Evolutionary conservation across 2,113 vertebrate species (phyloP).

Genomic region (Calidris pugnax): DNA sequence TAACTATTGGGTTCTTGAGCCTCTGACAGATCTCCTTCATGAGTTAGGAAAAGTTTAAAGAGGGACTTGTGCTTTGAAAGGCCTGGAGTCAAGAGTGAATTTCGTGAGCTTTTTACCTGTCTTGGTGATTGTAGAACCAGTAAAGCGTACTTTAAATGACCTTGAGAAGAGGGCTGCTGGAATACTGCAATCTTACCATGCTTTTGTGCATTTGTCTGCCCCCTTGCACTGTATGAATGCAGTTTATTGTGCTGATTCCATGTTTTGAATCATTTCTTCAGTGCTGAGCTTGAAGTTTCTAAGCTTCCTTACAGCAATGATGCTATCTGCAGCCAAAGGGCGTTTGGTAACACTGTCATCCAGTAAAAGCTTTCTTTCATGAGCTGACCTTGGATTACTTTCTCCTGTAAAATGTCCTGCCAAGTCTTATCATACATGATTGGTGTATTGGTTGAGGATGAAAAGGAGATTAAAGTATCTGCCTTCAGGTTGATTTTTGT

Average conservation of each 20-base stretch:
- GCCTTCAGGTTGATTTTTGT: background rate
- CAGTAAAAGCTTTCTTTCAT: conserved; percentile 40
- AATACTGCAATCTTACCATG: background rate
- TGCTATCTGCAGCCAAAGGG: background rate
- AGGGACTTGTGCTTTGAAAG: background rate
- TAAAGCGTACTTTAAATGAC: background rate
- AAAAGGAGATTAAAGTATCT: background rate
- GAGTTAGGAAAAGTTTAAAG: background rate
- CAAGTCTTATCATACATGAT: background rate
- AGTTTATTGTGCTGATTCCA: background rate
- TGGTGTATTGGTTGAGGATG: background rate
- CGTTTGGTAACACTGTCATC: background rate
- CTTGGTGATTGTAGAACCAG: background rate
- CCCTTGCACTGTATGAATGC: background rate
- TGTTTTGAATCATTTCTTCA: background rate
- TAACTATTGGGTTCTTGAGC: background rate
- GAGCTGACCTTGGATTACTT: conserved; percentile 12
- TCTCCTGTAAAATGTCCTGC: background rate
- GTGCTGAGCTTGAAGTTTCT: background rate
- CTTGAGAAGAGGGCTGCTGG: background rate
- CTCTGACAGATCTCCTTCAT: background rate
- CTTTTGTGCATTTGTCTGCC: background rate
- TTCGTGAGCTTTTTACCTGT: background rate
- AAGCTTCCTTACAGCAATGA: background rate
- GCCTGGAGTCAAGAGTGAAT: background rate